Evolutionary conservation across 2,797 vertebrate genomes (phyloP).

Genomic region (Manis pentadactyla): DNA sequence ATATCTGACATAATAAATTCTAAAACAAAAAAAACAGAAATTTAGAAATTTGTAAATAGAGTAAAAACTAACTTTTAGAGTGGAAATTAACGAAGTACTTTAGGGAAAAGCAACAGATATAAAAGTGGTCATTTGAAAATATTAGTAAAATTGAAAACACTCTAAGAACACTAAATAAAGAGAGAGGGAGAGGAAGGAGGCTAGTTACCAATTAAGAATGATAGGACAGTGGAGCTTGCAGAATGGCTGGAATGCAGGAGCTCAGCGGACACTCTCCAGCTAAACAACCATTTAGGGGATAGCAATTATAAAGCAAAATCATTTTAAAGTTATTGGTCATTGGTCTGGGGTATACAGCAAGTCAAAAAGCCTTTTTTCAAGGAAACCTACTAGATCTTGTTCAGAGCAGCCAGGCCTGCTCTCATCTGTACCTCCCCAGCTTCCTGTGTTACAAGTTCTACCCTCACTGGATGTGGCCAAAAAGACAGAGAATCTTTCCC

Average conservation of each 20-base stretch:
- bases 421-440: not conserved
- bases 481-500: not conserved
- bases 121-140: not conserved
- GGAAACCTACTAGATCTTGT: not conserved
- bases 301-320: not conserved
- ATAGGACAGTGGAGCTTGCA: not conserved
- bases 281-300: not conserved
- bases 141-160: not conserved
- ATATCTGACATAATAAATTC: not conserved
- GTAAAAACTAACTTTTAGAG: not conserved
- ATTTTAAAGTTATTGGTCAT: not conserved
- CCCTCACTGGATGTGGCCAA: not conserved
- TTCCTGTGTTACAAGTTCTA: not conserved
- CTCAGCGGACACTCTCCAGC: not conserved
- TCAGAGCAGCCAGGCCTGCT: not conserved
- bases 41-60: not conserved
- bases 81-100: not conserved
- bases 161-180: not conserved
- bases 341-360: not conserved
- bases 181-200: not conserved
- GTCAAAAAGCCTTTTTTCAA: not conserved
- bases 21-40: not conserved
- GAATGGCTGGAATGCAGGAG: not conserved
- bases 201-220: not conserved
- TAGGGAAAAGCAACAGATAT: not conserved